phyloP scores from a whole-genome alignment of 2,888 invertebrate genomes.

The Thera britannica region DNA sequence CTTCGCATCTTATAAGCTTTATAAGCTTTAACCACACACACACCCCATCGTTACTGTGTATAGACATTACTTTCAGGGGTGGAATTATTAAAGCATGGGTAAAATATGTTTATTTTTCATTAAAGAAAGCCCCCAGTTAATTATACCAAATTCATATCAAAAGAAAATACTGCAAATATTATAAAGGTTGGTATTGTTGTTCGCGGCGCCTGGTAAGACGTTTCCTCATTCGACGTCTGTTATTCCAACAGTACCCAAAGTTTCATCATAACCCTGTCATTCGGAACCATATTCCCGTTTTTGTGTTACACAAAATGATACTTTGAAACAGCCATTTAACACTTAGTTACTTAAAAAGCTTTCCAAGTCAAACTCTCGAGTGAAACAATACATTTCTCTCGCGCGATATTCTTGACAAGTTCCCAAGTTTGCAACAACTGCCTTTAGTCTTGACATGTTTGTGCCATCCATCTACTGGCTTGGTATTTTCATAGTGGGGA shows the following conservation, averaged over 20 bases:
- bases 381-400: constrained; percentile 56
- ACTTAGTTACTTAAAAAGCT: constrained; percentile 57
- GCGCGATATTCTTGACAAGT: constrained; percentile 54
- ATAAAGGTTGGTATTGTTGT: constrained; percentile 28
- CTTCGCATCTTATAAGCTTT: too few relatives aligned
- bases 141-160: constrained; percentile 29
- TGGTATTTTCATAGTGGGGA: constrained; percentile 59
- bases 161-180: constrained; percentile 20
- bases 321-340: constrained; percentile 53
- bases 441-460: constrained; percentile 75
- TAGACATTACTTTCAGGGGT: constrained; percentile 13
- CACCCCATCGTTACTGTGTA: not conserved
- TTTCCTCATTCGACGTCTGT: constrained; percentile 30
- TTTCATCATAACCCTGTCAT: constrained; percentile 36
- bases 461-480: constrained; percentile 71
- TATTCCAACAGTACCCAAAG: constrained; percentile 27
- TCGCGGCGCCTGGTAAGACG: constrained; percentile 21
- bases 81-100: constrained; percentile 20
- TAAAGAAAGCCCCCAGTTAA: constrained; percentile 23
- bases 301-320: constrained; percentile 43
- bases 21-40: not conserved
- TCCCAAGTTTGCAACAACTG: constrained; percentile 65
- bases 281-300: constrained; percentile 29
- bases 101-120: constrained; percentile 28
- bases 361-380: constrained; percentile 51